These are phyloP conservation scores for Pipistrellus pipistrellus DNA, from an alignment of 2,797 vertebrate species.

Conservation along the genomic window DNA sequence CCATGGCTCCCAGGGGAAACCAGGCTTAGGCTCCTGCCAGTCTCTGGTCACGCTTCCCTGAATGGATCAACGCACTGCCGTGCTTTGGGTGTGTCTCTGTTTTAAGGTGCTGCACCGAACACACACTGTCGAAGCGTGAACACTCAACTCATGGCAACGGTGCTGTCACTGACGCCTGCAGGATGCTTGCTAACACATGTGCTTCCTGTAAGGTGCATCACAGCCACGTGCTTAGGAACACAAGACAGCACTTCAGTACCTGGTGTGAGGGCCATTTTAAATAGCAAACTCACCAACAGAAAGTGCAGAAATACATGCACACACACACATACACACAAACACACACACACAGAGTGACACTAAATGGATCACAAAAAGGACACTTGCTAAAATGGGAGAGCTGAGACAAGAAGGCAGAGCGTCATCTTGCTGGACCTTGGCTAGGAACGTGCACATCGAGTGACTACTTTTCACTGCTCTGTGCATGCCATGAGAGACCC, in stretches of 20 bases:
- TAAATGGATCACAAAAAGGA: not conserved
- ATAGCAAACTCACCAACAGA: not conserved
- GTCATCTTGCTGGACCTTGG: accelerated
- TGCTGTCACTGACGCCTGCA: not conserved
- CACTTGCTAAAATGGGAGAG: not conserved
- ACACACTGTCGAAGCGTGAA: not conserved
- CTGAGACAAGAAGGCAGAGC: not conserved
- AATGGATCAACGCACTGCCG: not conserved
- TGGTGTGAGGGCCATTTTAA: not conserved
- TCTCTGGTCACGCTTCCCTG: not conserved
- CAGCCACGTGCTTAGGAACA: not conserved
- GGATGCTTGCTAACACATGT: not conserved
- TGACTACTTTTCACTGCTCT: not conserved
- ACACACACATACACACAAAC: not conserved
- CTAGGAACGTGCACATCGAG: accelerated
- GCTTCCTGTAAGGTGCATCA: accelerated
- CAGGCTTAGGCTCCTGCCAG: not conserved
- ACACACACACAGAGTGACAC: not conserved
- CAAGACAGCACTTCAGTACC: not conserved
- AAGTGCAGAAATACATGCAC: not conserved
- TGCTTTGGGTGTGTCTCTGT: not conserved
- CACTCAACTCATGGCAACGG: not conserved
- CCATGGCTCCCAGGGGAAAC: not conserved
- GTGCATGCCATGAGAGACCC: not conserved
- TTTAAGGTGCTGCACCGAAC: not conserved